These are phyloP conservation scores for Garrulus glandarius DNA, from an alignment of 2,797 vertebrate genomes.

Conservation along the genomic window DNA sequence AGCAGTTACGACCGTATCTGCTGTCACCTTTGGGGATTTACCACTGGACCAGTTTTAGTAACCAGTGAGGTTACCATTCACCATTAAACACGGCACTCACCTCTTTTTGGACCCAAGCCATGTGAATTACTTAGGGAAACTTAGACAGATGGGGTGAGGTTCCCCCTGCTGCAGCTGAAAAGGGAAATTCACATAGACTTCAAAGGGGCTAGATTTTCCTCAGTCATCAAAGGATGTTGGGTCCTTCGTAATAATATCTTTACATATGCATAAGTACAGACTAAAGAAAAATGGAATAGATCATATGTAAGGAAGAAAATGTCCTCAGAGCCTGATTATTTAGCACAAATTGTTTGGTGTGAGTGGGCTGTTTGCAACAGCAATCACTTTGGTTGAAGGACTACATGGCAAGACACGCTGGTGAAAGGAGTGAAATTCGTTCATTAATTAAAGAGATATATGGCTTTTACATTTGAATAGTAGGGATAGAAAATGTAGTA, in stretches of 20 bases:
- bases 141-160: background rate
- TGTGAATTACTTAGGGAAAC: background rate
- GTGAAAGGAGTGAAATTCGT: background rate
- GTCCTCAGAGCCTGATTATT: background rate
- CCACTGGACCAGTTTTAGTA: background rate
- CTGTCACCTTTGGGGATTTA: background rate
- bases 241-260: background rate
- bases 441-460: background rate
- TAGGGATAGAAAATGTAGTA: background rate
- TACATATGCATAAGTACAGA: constrained; percentile 14
- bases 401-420: background rate
- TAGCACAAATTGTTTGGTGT: background rate
- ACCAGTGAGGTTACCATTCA: background rate
- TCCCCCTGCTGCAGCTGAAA: background rate
- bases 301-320: background rate
- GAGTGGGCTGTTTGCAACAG: background rate
- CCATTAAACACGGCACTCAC: background rate
- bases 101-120: background rate
- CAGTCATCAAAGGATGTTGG: constrained; percentile 3
- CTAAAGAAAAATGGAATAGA: background rate
- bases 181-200: constrained; percentile 13
- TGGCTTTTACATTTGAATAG: background rate
- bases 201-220: constrained; percentile 28
- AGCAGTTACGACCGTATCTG: background rate
- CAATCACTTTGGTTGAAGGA: background rate